phyloP scores from a whole-genome alignment of 37 sponge, comb jelly and placozoan species.

The Corticium candelabrum region DNA sequence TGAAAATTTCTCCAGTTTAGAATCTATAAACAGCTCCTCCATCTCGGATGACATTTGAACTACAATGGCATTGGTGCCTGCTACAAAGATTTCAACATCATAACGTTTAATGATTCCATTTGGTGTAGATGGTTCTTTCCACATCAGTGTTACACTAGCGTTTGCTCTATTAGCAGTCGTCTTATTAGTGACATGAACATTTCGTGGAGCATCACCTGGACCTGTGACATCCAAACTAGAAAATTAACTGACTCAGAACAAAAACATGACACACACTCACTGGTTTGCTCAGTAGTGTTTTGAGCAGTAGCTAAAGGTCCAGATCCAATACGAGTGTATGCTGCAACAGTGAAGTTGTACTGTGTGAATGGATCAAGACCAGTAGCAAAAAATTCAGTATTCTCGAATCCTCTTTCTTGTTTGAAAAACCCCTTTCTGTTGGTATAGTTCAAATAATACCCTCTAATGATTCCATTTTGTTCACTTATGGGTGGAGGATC shows the following conservation, averaged over 20 bases:
- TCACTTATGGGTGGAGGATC: background rate
- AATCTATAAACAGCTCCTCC: background rate
- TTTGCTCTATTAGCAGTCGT: background rate
- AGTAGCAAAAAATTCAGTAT: conserved; percentile 11
- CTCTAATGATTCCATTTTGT: background rate
- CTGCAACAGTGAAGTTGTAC: conserved; percentile 28
- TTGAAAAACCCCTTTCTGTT: background rate
- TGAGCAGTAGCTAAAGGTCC: conserved; percentile 9
- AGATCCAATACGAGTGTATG: conserved; percentile 16
- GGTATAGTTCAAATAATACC: background rate
- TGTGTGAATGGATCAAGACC: conserved; percentile 21
- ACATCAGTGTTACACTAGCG: background rate
- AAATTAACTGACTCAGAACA: background rate
- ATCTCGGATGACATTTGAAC: background rate
- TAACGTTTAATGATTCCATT: background rate
- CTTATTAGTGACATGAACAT: background rate
- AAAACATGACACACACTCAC: conserved; percentile 11
- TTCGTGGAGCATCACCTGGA: background rate
- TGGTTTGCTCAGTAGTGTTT: conserved; percentile 14
- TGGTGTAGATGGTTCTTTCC: background rate
- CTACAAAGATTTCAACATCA: background rate
- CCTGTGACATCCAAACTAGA: background rate
- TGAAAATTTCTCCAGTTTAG: background rate
- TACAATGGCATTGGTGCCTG: background rate
- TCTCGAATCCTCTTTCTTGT: background rate